phyloP scores from a whole-genome alignment of 2,113 vertebrate species.

The Cebus imitator region DNA sequence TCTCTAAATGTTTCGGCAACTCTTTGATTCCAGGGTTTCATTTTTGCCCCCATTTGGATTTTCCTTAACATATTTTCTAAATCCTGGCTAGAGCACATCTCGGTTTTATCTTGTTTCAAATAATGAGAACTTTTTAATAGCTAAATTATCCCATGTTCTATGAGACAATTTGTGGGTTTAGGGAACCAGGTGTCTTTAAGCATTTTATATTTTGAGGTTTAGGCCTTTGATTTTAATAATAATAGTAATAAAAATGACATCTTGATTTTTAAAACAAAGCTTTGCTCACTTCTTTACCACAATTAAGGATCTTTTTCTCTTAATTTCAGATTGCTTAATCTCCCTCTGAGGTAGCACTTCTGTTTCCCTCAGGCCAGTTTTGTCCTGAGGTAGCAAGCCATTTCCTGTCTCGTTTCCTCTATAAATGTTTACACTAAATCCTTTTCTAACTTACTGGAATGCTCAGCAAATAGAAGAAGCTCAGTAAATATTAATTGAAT shows the following conservation, averaged over 20 bases:
- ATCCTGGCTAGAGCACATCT: background rate
- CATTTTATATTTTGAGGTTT: background rate
- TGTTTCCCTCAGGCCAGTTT: background rate
- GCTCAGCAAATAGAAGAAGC: background rate
- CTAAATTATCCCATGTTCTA: background rate
- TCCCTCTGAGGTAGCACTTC: background rate
- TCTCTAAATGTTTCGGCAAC: background rate
- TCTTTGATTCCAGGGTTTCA: background rate
- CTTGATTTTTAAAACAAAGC: background rate
- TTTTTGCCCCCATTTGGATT: background rate
- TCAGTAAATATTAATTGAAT: background rate
- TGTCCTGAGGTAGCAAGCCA: background rate
- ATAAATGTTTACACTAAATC: background rate
- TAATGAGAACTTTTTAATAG: background rate
- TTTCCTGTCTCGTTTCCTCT: background rate
- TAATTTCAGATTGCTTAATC: background rate
- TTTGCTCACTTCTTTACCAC: background rate
- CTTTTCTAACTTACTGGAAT: background rate
- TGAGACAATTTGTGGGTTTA: background rate
- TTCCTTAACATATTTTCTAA: constrained; percentile 2
- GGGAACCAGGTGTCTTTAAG: background rate
- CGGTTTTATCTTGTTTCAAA: background rate
- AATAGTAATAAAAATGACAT: background rate
- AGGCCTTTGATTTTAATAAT: background rate
- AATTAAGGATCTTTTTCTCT: background rate